phyloP scores from a whole-genome alignment of 2,797 vertebrate genomes.

The Rhinatrema bivittatum region DNA sequence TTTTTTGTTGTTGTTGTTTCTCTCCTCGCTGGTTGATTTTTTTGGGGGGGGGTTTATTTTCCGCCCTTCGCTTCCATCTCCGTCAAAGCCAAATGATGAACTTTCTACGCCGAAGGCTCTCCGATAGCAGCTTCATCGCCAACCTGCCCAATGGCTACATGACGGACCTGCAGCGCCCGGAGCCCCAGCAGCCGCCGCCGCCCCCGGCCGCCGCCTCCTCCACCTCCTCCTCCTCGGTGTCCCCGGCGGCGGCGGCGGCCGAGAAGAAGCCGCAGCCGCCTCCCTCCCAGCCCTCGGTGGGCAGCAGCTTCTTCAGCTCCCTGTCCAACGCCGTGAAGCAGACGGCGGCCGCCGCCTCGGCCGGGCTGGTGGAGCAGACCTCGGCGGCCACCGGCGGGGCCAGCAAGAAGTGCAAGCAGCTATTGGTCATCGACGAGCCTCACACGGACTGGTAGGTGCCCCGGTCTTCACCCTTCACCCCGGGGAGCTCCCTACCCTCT shows the following conservation, averaged over 20 bases:
- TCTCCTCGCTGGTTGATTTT: no score
- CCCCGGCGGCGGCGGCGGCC: neutral
- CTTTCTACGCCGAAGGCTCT: slow-evolving; percentile 93
- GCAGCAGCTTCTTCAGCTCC: slow-evolving; percentile 90
- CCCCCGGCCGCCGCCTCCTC: slow-evolving; percentile 48
- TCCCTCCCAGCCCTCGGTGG: slow-evolving; percentile 50
- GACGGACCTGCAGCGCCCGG: slow-evolving; percentile 92
- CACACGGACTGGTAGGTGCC: slow-evolving; percentile 87
- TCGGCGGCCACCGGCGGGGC: slow-evolving; percentile 56
- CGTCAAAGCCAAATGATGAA: slow-evolving; percentile 72
- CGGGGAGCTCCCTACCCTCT: rapidly evolving
- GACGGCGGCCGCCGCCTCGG: slow-evolving; percentile 85
- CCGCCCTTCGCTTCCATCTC: no score
- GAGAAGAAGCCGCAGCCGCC: slow-evolving; percentile 21
- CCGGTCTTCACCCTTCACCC: neutral
- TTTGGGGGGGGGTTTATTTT: no score
- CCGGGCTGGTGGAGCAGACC: slow-evolving; percentile 80
- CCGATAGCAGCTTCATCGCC: slow-evolving; percentile 97
- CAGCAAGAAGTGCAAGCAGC: slow-evolving; percentile 82
- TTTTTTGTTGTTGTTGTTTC: no score
- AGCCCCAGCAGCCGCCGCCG: slow-evolving; percentile 77
- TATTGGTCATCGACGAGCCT: slow-evolving; percentile 87
- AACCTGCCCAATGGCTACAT: slow-evolving; percentile 97
- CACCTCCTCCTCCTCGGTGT: slow-evolving; percentile 17
- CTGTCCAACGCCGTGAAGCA: slow-evolving; percentile 94